These are phyloP conservation scores for Solenopsis invicta DNA, from an alignment of 1,140 invertebrate species.

Conservation along the genomic window DNA sequence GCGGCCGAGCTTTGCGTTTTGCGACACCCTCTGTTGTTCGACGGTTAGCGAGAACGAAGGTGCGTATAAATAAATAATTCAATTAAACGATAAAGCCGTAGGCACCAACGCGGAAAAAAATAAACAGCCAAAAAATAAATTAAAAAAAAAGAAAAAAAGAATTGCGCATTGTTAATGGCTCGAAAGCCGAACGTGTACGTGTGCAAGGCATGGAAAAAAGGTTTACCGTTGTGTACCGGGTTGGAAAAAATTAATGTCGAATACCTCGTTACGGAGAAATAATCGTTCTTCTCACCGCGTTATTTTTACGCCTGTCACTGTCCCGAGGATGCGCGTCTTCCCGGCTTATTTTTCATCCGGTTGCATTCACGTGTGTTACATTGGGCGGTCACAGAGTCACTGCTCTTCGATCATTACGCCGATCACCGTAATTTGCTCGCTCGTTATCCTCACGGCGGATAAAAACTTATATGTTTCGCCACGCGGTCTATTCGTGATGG, in stretches of 20 bases:
- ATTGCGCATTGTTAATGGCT: background rate
- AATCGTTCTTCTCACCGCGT: conserved; percentile 44
- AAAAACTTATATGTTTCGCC: conserved; percentile 62
- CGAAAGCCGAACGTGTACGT: background rate
- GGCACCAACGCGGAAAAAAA: conserved; percentile 1
- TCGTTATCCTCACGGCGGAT: conserved; percentile 64
- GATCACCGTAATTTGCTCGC: conserved; percentile 68
- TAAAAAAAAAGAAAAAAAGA: background rate
- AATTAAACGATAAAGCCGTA: conserved; percentile 28
- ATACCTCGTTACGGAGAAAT: conserved; percentile 17
- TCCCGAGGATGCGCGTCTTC: conserved; percentile 65
- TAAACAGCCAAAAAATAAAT: background rate
- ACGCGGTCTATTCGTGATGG: conserved; percentile 56
- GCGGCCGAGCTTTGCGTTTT: background rate
- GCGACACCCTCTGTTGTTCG: background rate
- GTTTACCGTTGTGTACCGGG: conserved; percentile 15
- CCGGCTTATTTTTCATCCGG: conserved; percentile 45
- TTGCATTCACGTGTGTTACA: conserved; percentile 40
- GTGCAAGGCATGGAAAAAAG: background rate
- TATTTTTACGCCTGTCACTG: conserved; percentile 62
- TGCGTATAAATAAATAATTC: conserved; percentile 6
- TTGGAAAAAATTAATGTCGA: conserved; percentile 43
- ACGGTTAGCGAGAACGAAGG: background rate
- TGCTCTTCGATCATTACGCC: conserved; percentile 63
- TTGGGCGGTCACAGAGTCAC: conserved; percentile 56